Evolutionary conservation across 2,113 vertebrate species (phyloP).

Genomic region (Misgurnus mizolepis): DNA sequence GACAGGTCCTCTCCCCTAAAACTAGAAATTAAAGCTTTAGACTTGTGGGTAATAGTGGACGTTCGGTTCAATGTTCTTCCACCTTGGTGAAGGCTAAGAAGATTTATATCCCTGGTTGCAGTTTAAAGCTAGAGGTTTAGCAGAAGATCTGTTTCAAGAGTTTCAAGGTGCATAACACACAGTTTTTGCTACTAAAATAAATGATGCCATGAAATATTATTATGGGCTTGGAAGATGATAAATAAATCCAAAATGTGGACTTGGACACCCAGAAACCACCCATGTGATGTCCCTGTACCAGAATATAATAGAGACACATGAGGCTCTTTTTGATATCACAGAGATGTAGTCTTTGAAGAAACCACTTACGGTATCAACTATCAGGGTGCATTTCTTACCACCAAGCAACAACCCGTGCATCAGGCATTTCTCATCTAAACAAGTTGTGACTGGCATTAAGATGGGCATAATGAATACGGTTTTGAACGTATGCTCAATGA

Average conservation of each 20-base stretch:
- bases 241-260: too few relatives aligned
- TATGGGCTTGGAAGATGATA: too few relatives aligned
- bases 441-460: not conserved
- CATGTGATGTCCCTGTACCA: too few relatives aligned
- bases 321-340: too few relatives aligned
- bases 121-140: not conserved
- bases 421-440: not conserved
- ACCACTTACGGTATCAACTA: not conserved
- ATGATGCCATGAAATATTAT: too few relatives aligned
- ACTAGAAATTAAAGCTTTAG: conserved; percentile 3
- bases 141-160: not conserved
- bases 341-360: not conserved
- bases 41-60: conserved; percentile 7
- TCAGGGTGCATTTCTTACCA: too few relatives aligned
- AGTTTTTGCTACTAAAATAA: too few relatives aligned
- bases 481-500: not conserved
- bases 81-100: not conserved
- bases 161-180: too few relatives aligned
- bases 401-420: too few relatives aligned
- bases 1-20: conserved; percentile 27
- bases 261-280: too few relatives aligned
- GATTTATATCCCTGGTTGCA: conserved; percentile 6
- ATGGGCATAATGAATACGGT: not conserved
- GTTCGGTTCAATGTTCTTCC: not conserved
- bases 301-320: too few relatives aligned